Conservation (phyloP, 2,113 vertebrate species). For the Ovibos moschatus region DNA sequence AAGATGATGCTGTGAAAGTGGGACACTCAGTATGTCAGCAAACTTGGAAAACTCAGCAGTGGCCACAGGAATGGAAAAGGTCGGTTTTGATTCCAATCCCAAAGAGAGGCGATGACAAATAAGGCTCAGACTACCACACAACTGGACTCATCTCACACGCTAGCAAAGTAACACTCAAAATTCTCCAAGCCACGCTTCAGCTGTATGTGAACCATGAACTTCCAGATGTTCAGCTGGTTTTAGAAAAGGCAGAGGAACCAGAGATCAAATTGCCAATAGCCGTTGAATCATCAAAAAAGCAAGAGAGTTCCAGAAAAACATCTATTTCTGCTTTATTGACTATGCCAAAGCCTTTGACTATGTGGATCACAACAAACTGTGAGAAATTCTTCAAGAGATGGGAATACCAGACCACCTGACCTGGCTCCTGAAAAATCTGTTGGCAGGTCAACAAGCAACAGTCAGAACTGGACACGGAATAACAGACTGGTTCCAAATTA, state of each 20-base stretch:
- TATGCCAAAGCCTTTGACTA: not conserved
- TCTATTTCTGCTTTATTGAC: not conserved
- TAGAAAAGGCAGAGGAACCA: not conserved
- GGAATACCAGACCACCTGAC: not conserved
- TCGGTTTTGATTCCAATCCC: not conserved
- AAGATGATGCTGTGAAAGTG: not conserved
- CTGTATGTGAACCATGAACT: not conserved
- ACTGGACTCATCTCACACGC: rapidly evolving
- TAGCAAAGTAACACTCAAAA: not conserved
- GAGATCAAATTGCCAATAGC: not conserved
- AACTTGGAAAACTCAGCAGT: not conserved
- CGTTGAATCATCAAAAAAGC: not conserved
- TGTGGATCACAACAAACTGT: not conserved
- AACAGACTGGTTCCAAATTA: not conserved
- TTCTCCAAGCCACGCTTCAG: not conserved
- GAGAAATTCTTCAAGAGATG: not conserved
- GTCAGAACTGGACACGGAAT: not conserved
- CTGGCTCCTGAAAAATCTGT: not conserved
- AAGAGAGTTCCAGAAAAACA: not conserved
- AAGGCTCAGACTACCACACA: not conserved
- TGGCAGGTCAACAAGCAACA: not conserved
- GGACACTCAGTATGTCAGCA: not conserved
- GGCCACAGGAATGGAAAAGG: not conserved
- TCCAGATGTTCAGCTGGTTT: not conserved
- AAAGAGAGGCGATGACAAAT: not conserved